These are phyloP conservation scores for Ctenopoma multispine DNA, from an alignment of 2,797 vertebrate genomes.

Conservation along the genomic window DNA sequence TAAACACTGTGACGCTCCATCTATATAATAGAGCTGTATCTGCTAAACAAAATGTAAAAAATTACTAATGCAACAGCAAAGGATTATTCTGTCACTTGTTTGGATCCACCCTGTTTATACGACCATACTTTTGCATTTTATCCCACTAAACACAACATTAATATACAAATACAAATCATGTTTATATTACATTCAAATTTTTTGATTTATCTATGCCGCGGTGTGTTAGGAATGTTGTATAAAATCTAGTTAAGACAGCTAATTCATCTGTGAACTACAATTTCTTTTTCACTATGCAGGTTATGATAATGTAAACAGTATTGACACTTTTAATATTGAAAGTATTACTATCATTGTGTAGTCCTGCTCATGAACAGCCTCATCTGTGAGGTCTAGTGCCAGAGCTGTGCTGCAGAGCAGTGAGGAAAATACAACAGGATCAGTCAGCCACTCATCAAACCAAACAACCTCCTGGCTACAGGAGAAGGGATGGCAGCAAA, in stretches of 20 bases:
- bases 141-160: slow-evolving; percentile 17
- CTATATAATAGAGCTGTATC: slow-evolving; percentile 39
- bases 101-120: slow-evolving; percentile 28
- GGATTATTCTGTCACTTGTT: slow-evolving; percentile 50
- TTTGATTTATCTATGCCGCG: background rate
- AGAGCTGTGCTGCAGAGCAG: slow-evolving; percentile 48
- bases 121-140: slow-evolving; percentile 28
- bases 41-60: slow-evolving; percentile 51
- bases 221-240: background rate
- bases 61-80: slow-evolving; percentile 14
- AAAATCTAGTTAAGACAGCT: no score
- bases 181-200: slow-evolving; percentile 17
- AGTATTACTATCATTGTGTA: slow-evolving; percentile 35
- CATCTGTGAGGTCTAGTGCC: slow-evolving; percentile 60
- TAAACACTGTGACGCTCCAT: slow-evolving; percentile 58
- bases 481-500: slow-evolving; percentile 66
- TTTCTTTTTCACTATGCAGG: no score
- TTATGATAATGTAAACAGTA: slow-evolving; percentile 6
- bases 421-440: slow-evolving; percentile 58
- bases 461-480: slow-evolving; percentile 67
- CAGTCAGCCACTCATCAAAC: slow-evolving; percentile 63
- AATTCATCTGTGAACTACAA: no score
- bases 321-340: slow-evolving; percentile 42
- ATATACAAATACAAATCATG: slow-evolving; percentile 32
- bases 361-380: slow-evolving; percentile 53